Base-by-base conservation (phyloP, 1,140 invertebrate species). In the Ladona fulva region DNA sequence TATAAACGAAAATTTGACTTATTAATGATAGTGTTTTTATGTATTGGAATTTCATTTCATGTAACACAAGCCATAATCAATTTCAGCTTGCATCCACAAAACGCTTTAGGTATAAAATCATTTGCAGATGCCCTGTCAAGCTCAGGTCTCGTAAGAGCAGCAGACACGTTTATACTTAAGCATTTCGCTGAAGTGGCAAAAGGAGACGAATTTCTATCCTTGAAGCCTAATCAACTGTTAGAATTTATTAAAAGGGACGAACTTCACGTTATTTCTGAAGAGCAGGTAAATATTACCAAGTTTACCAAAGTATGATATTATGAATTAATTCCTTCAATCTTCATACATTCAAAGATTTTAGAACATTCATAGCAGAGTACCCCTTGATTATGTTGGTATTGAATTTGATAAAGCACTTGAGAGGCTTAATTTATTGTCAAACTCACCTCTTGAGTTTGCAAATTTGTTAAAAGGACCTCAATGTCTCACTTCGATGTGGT, bases 101-200 rank as follows among this genome's bases (percentile, higher is more conserved):
- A 96, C 86, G 94, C 94, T n/a, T 83, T 97, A 76, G 93, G 94
- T 1, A 92, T 96, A 74, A 86, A 93, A 59, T 87, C 90, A 74
- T 96, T 97, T 87, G 94, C 94, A 11, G 93, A 95, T 82, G 92
- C 92, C 16, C 87, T 96, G 77, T 91, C 91, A 78, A 96, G 94
- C 83, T 83, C 86, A 0, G 83, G 87, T 6, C 85, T 97, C 10
- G 90, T 94, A 1, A 89, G 92, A 78, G 90, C 92, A 25, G 90
- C 93, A 19, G 93, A 95, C 82, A 91, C 92, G 82, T 97, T 91
- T 83, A 92, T 97, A 78, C 91, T 95, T 81, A 91, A 93, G 81
- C 91, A 94, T 85, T 97, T 97, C 86, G 87, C 90, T 77, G 91
- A 93, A 81, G 92, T 97, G 0, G 90, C 92, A 0, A 86, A 89